phyloP scores from a whole-genome alignment of 2,797 vertebrate species.

The Vultur gryphus region DNA sequence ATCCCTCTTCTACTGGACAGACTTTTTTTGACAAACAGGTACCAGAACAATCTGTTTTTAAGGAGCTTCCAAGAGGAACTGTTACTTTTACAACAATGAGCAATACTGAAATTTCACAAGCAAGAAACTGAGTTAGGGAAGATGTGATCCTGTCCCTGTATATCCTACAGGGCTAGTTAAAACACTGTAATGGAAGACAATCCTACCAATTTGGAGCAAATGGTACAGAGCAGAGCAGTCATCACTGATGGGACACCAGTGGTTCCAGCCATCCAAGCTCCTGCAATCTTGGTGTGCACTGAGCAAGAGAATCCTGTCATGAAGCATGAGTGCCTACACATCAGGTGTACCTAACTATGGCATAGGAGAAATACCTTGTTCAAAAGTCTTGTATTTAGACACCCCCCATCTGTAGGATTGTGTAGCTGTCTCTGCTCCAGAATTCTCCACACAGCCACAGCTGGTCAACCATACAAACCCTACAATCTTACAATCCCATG shows the following conservation, averaged over 20 bases:
- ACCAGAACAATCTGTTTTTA: background rate
- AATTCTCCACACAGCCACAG: background rate
- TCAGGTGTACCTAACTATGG: background rate
- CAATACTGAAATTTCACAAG: background rate
- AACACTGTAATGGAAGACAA: background rate
- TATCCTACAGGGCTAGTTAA: background rate
- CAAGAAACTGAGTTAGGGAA: background rate
- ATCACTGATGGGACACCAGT: background rate
- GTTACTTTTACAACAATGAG: background rate
- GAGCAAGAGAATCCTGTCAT: background rate
- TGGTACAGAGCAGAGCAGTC: background rate
- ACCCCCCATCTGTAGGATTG: background rate
- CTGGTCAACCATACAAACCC: background rate
- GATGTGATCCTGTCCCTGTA: background rate
- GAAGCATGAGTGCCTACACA: background rate
- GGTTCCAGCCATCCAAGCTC: background rate
- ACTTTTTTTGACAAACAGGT: background rate
- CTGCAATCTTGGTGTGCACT: background rate
- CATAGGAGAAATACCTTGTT: background rate
- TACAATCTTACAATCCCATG: background rate
- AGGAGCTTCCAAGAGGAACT: background rate
- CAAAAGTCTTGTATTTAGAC: background rate
- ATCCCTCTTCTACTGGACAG: background rate
- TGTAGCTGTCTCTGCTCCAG: background rate
- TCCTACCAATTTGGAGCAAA: background rate